Base-by-base conservation (phyloP, 2,797 vertebrate genomes). In the Falco cherrug region DNA sequence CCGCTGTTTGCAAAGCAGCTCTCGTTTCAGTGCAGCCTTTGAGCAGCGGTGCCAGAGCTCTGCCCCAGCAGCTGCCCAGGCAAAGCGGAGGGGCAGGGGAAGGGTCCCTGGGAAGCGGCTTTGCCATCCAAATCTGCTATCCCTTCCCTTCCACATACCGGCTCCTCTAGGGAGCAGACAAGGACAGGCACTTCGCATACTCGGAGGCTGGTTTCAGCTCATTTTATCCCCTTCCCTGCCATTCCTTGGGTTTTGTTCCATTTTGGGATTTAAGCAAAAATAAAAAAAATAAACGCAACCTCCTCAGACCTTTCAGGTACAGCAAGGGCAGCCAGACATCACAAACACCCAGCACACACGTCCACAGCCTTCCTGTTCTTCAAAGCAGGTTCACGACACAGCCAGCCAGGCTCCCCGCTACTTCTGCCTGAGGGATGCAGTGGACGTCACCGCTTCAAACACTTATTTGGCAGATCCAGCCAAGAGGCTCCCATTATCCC, bases 281-380 rank as follows among this genome's bases (percentile, higher is more conserved):
- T 21, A 2, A 13, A 19, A 41, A 39, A 80, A 73, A 13, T 6
- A 35, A 71, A 24, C 18, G 16, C 35, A 63, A 9, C 21, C 16
- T 41, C 53, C n/a, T 31, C 19, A 43, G 16, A 41, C 10, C 35
- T 41, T 60, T 19, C 39, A 35, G 61, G 35, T 83, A 13, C 9
- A 59, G 28, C 0, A 0, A 59, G 39, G 54, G 54, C 83, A 85
- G 60, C 10, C 54, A 54, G 70, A 33, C 9, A 54, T 43, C 48
- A 19, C 0, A 0, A 51, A 18, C 9, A 20, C 11, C 16, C 1
- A 9, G 43, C 31, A 43, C 31, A 56, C 6, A 19, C 11, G 6
- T 26, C 16, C 22, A 3, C 61, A 71, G 70, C 61, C 67, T 53
- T 76, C 48, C 45, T 48, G 0, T 5, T 57, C 71, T 45, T 56